phyloP scores from a whole-genome alignment of 2,113 vertebrate genomes.

The Proterorhinus semilunaris region DNA sequence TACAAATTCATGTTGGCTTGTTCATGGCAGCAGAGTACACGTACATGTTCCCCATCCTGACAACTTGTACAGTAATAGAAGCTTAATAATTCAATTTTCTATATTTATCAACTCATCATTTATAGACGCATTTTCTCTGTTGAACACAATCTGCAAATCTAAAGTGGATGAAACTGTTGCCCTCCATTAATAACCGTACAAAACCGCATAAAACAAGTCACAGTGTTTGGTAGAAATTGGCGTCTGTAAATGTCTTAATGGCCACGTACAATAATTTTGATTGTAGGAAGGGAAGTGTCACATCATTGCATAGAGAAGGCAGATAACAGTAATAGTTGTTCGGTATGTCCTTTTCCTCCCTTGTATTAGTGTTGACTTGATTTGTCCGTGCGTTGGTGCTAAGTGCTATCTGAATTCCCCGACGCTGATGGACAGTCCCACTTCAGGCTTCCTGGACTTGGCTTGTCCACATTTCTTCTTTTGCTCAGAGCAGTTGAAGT shows the following conservation, averaged over 20 bases:
- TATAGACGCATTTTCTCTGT: too few relatives aligned
- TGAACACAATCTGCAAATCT: too few relatives aligned
- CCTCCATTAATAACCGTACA: not conserved
- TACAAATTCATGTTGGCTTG: not conserved
- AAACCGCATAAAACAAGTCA: not conserved
- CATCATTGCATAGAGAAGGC: conserved; percentile 15
- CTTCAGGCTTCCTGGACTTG: conserved; percentile 76
- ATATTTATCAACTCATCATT: too few relatives aligned
- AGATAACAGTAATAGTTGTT: conserved; percentile 8
- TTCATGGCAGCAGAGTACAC: not conserved
- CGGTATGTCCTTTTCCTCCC: not conserved
- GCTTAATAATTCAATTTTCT: not conserved
- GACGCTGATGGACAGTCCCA: conserved; percentile 78
- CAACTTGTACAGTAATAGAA: not conserved
- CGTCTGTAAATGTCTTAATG: not conserved
- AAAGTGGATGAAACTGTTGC: too few relatives aligned
- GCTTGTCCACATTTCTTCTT: conserved; percentile 50
- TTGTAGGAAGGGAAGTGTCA: not conserved
- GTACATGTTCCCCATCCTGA: not conserved
- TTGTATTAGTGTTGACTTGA: conserved; percentile 13
- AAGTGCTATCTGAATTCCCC: conserved; percentile 74
- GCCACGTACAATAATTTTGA: not conserved
- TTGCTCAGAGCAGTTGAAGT: conserved; percentile 19
- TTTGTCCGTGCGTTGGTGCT: conserved; percentile 7
- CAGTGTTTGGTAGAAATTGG: not conserved